Percentiles rank a stretch among this genome's conserved stretches.
These are phyloP conservation scores for Ranitomeya imitator DNA, from an alignment of 2,113 vertebrate species.

Conservation along the genomic window DNA sequence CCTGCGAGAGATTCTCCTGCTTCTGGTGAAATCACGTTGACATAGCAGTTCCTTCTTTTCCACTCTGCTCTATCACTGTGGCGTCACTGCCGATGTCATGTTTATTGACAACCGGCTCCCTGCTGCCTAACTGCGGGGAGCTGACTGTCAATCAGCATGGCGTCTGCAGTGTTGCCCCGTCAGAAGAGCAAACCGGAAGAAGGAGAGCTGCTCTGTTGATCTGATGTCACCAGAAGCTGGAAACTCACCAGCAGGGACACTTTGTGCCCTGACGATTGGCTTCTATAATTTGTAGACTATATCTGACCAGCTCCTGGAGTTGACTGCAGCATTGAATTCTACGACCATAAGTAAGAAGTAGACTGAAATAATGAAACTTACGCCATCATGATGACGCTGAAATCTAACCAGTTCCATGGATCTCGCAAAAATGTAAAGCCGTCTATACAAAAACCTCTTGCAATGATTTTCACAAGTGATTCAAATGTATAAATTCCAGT, in stretches of 20 bases:
- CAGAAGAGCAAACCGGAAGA: too few species aligned
- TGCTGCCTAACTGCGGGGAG: too few species aligned
- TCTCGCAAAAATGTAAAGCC: conserved; percentile 95
- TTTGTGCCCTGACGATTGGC: not conserved
- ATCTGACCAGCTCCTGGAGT: not conserved
- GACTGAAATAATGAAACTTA: conserved; percentile 74
- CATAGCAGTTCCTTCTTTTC: too few species aligned
- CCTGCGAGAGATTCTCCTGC: too few species aligned
- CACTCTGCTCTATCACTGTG: too few species aligned
- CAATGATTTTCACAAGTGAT: conserved; percentile 96
- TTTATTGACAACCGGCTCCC: too few species aligned
- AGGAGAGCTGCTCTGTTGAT: too few species aligned
- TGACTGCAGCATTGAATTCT: not conserved
- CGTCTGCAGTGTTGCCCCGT: too few species aligned
- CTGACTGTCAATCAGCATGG: too few species aligned
- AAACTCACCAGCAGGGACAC: not conserved
- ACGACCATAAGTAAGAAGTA: not conserved
- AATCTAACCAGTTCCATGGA: conserved; percentile 98
- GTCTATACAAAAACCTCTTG: conserved; percentile 95
- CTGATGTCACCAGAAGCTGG: too few species aligned
- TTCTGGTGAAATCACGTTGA: too few species aligned
- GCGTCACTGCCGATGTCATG: too few species aligned
- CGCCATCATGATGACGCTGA: conserved; percentile 99
- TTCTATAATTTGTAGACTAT: not conserved
- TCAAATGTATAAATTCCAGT: conserved; percentile 98